phyloP scores from a whole-genome alignment of 1,140 invertebrate genomes.

The Hylaeus volcanicus region DNA sequence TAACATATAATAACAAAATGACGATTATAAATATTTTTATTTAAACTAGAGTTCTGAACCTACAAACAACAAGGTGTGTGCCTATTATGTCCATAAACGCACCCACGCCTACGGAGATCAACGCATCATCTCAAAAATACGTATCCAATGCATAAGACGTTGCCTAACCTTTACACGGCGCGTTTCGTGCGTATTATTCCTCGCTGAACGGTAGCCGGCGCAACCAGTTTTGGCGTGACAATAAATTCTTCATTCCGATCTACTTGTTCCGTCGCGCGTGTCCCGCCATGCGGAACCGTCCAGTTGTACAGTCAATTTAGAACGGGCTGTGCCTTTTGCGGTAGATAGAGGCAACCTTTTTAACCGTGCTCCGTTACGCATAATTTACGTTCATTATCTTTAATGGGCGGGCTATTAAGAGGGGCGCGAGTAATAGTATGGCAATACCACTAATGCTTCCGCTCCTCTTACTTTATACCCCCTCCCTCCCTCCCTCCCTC shows the following conservation, averaged over 20 bases:
- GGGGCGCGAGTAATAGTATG: constrained; percentile 66
- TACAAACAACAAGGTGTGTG: too few species aligned
- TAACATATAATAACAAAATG: too few species aligned
- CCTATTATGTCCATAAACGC: too few species aligned
- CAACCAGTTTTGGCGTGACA: neutral
- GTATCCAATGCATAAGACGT: too few species aligned
- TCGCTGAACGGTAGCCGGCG: neutral
- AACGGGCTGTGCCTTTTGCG: constrained; percentile 52
- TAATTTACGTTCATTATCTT: constrained; percentile 72
- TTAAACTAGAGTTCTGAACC: too few species aligned
- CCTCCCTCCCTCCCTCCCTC: constrained; percentile 9
- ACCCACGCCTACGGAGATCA: too few species aligned
- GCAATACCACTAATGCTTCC: constrained; percentile 67
- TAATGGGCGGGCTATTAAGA: constrained; percentile 70
- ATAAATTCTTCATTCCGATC: constrained; percentile 48
- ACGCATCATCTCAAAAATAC: too few species aligned
- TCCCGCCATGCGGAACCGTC: constrained; percentile 22
- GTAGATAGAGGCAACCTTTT: constrained; percentile 64
- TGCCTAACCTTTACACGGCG: too few species aligned
- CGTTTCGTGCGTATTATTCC: neutral
- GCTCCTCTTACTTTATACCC: constrained; percentile 53
- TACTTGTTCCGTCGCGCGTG: constrained; percentile 18
- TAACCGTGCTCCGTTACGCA: constrained; percentile 67
- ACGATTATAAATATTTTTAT: too few species aligned
- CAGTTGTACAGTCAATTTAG: constrained; percentile 48